Evolutionary conservation across 2,888 invertebrate genomes (phyloP).

Genomic region (Tiliacea aurago): DNA sequence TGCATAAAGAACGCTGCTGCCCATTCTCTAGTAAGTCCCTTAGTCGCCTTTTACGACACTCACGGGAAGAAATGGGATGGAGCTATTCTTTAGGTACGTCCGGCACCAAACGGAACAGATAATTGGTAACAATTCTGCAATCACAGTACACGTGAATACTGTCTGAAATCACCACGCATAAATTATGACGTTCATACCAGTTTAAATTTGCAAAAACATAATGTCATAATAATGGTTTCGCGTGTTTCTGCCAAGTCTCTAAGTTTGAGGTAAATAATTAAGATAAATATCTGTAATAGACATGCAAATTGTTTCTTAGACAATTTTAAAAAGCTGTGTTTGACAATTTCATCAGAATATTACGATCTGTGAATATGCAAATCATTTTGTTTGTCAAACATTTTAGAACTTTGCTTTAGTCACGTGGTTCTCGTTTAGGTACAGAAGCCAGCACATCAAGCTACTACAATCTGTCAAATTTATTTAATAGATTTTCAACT

Average conservation of each 20-base stretch:
- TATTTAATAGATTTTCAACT: too few species aligned
- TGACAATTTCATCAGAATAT: constrained; percentile 2
- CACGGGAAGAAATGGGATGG: too few species aligned
- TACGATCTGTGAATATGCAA: constrained; percentile 1
- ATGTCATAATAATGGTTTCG: constrained; percentile 26
- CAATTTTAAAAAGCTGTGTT: not conserved
- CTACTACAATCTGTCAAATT: too few species aligned
- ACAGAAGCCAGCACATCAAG: too few species aligned
- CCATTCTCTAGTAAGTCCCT: too few species aligned
- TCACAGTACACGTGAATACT: constrained; percentile 1
- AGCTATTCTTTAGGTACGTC: too few species aligned
- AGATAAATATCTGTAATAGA: constrained; percentile 22
- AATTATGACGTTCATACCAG: constrained; percentile 10
- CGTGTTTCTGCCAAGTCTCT: constrained; percentile 15
- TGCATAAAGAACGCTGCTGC: too few species aligned
- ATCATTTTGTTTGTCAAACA: constrained; percentile 9
- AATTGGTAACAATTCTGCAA: constrained; percentile 7
- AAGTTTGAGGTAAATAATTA: not conserved
- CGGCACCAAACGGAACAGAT: too few species aligned
- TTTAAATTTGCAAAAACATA: constrained; percentile 19
- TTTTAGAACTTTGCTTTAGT: not conserved
- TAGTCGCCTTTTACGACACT: too few species aligned
- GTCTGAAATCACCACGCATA: constrained; percentile 7
- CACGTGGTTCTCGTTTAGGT: not conserved
- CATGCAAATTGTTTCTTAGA: constrained; percentile 20